Percentiles rank a stretch among this genome's conserved stretches.
These are phyloP conservation scores for Limnodromus scolopaceus DNA, from an alignment of 2,797 vertebrate genomes.

Conservation along the genomic window DNA sequence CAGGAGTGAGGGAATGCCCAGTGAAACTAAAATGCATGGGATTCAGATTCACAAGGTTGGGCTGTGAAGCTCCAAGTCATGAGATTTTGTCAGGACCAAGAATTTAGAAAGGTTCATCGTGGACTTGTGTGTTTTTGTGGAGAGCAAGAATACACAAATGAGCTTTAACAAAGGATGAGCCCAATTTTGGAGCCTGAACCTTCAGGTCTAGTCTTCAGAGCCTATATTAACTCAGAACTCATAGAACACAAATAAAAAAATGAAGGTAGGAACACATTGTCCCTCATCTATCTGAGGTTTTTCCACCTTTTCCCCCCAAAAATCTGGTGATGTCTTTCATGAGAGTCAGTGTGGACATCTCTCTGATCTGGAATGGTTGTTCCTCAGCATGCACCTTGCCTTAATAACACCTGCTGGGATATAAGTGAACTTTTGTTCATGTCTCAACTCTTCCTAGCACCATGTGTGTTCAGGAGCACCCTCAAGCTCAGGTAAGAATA, in stretches of 20 bases:
- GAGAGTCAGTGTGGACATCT: neutral
- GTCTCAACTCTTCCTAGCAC: neutral
- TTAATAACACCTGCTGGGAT: neutral
- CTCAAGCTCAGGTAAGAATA: neutral
- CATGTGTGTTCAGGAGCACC: neutral
- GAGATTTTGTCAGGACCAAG: neutral
- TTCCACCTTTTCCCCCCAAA: accelerated
- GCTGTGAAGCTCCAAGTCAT: neutral
- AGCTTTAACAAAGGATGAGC: neutral
- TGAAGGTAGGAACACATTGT: neutral
- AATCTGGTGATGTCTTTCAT: neutral
- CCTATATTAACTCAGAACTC: neutral
- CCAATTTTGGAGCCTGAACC: neutral
- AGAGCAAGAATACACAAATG: neutral
- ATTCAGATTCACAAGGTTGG: neutral
- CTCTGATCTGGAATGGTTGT: neutral
- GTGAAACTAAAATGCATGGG: neutral
- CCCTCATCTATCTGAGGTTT: neutral
- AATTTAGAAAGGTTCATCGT: neutral
- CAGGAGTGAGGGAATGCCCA: neutral
- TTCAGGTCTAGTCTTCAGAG: neutral
- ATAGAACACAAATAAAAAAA: neutral
- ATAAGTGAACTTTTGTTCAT: neutral
- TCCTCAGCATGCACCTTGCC: neutral
- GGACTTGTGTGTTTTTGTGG: neutral